Conservation (phyloP, 2,113 vertebrate species). For the Mesoclemmys tuberculata region DNA sequence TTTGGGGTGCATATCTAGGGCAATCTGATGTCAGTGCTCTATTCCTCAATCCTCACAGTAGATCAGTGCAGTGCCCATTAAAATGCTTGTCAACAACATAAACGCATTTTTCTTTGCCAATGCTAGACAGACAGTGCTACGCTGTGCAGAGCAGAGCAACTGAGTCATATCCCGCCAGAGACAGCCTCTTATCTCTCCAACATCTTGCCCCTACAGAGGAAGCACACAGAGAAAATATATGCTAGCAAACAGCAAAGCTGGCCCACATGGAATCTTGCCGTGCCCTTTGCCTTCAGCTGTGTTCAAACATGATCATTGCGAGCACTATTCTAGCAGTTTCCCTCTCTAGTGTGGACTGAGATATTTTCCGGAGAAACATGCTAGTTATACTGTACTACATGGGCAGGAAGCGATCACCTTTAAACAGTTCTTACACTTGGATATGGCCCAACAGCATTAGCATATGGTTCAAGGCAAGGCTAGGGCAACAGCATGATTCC, state of each 20-base stretch:
- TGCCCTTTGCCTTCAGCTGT: background rate
- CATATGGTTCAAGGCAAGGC: background rate
- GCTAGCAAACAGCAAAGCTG: background rate
- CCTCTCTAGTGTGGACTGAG: background rate
- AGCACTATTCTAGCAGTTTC: background rate
- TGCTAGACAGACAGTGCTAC: background rate
- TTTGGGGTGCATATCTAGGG: background rate
- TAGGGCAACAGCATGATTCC: background rate
- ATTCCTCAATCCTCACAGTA: background rate
- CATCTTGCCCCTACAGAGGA: background rate
- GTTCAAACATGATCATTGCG: background rate
- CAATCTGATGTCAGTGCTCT: background rate
- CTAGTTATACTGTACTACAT: background rate
- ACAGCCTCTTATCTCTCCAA: background rate
- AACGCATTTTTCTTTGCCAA: background rate
- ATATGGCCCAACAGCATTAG: background rate
- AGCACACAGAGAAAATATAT: background rate
- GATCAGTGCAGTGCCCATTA: background rate
- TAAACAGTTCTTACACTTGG: background rate
- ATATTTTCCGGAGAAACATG: background rate
- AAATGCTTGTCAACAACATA: background rate
- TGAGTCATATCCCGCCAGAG: background rate
- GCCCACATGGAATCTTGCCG: background rate
- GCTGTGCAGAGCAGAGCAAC: background rate
- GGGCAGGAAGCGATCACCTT: background rate